Evolutionary conservation across 2,797 vertebrate species (phyloP).

Genomic region (Gallinago solitaria): DNA sequence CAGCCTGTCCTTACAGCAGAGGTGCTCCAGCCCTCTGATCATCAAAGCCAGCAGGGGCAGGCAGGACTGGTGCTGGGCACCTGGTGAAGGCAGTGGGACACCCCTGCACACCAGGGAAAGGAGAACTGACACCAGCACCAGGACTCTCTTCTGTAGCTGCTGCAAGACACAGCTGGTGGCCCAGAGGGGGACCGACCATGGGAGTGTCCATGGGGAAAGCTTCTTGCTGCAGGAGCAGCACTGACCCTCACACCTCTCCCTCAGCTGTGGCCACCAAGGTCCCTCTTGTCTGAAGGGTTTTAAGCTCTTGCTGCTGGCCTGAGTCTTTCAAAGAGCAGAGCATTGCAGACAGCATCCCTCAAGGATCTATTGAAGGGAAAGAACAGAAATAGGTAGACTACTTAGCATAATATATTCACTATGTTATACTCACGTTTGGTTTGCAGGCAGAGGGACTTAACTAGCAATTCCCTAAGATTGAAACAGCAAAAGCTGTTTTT

Average conservation of each 20-base stretch:
- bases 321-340: neutral
- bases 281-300: neutral
- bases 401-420: neutral
- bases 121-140: fast-evolving
- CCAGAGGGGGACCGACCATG: neutral
- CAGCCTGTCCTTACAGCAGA: neutral
- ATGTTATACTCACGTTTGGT: neutral
- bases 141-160: neutral
- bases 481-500: neutral
- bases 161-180: neutral
- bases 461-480: neutral
- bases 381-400: neutral
- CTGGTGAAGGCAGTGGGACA: neutral
- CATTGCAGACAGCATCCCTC: neutral
- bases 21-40: neutral
- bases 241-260: neutral
- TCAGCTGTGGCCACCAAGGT: neutral
- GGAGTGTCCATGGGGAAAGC: neutral
- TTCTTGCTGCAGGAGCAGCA: neutral
- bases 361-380: neutral
- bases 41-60: neutral
- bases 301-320: neutral
- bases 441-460: neutral
- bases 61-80: neutral
- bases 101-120: fast-evolving